Percentiles rank a stretch among this genome's conserved stretches.
Conservation (phyloP, 1,140 invertebrate genomes). For the Musca domestica region DNA sequence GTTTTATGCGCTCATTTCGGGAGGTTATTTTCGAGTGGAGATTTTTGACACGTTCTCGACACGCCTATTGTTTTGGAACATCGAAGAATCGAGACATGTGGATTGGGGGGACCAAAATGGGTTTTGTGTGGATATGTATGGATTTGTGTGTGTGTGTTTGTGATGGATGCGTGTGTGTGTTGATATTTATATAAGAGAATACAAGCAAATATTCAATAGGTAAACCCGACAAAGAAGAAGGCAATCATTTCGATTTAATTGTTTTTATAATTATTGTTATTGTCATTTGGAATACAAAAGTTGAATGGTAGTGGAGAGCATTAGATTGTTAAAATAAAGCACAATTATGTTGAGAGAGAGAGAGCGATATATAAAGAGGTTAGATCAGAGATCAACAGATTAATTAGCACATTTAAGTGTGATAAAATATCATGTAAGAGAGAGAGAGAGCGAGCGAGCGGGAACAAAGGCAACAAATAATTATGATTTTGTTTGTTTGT, state of each 20-base stretch:
- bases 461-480: too few species aligned
- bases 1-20: slow-evolving; percentile 82
- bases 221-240: slow-evolving; percentile 26
- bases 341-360: background rate
- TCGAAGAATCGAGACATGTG: background rate
- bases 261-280: too few species aligned
- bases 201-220: slow-evolving; percentile 10
- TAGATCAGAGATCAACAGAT: slow-evolving; percentile 7
- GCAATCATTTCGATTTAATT: slow-evolving; percentile 20
- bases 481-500: background rate
- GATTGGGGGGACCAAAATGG: background rate
- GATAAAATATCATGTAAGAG: too few species aligned
- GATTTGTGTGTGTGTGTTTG: background rate
- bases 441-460: too few species aligned
- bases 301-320: background rate
- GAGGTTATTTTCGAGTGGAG: slow-evolving; percentile 85
- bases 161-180: background rate
- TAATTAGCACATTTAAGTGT: slow-evolving; percentile 27
- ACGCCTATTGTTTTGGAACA: slow-evolving; percentile 61
- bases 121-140: background rate
- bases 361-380: background rate
- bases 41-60: slow-evolving; percentile 78
- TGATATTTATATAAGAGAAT: background rate
- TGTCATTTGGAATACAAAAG: background rate
- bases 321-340: background rate